phyloP scores from a whole-genome alignment of 2,797 vertebrate genomes.

The Spinus pinus region DNA sequence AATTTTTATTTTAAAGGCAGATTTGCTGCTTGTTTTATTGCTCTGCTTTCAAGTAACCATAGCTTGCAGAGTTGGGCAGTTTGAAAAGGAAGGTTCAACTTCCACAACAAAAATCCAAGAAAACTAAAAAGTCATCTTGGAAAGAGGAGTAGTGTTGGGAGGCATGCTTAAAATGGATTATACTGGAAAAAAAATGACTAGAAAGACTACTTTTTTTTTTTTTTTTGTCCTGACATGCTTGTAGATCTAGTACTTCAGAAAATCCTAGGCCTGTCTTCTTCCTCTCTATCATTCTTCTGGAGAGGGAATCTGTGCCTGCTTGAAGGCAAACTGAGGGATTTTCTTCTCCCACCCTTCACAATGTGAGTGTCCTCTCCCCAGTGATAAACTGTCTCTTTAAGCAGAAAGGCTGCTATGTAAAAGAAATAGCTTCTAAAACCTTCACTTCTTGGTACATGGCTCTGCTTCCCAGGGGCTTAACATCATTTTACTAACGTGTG shows the following conservation, averaged over 20 bases:
- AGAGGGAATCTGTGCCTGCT: neutral
- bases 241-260: neutral
- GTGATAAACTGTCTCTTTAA: neutral
- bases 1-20: slow-evolving; percentile 31
- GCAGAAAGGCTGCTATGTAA: rapidly evolving
- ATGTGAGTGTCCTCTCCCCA: neutral
- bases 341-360: neutral
- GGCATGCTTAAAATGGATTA: neutral
- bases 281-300: neutral
- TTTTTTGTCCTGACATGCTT: neutral
- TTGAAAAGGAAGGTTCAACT: neutral
- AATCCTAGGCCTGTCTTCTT: neutral
- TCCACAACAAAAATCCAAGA: neutral
- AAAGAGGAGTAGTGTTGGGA: neutral
- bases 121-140: neutral
- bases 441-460: neutral
- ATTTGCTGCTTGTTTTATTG: slow-evolving; percentile 2
- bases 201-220: neutral
- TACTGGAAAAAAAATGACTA: neutral
- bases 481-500: neutral
- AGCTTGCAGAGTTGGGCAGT: neutral
- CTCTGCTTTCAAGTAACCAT: neutral
- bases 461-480: neutral
- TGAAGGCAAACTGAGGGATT: neutral
- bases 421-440: neutral